A percentile compares a stretch with the other conserved stretches of the same genome.
These are phyloP conservation scores for Poecilia velifera DNA, from an alignment of 2,797 vertebrate species.

Conservation along the genomic window DNA sequence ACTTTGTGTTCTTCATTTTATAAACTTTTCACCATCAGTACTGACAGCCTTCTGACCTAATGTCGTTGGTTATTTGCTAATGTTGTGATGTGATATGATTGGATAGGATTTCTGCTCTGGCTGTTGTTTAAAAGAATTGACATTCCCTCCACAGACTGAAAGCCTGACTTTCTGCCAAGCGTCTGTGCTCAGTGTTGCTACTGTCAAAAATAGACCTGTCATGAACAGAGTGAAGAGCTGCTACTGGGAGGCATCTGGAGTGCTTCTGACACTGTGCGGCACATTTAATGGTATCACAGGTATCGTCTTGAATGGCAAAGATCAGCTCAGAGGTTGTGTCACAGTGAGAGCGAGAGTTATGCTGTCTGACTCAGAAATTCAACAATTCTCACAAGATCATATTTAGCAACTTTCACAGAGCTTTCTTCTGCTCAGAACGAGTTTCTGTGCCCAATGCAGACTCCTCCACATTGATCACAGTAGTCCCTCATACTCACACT, in stretches of 20 bases:
- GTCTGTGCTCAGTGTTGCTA: neutral
- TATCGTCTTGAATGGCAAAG: neutral
- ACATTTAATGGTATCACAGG: conserved; percentile 12
- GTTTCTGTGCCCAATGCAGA: neutral
- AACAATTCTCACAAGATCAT: neutral
- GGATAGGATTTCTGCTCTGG: neutral
- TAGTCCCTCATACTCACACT: neutral
- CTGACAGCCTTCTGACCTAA: neutral
- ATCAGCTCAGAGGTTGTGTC: conserved; percentile 5
- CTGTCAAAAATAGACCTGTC: conserved; percentile 14
- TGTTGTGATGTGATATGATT: neutral
- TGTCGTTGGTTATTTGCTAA: neutral
- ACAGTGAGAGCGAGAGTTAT: neutral
- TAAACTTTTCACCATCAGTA: neutral
- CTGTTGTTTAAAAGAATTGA: conserved; percentile 2
- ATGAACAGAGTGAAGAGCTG: conserved; percentile 6
- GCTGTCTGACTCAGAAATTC: neutral
- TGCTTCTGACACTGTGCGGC: neutral
- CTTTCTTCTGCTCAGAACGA: neutral
- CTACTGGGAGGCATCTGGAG: neutral
- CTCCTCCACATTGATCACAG: neutral
- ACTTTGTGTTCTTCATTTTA: neutral
- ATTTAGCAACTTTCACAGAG: neutral
- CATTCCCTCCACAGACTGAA: conserved; percentile 2
- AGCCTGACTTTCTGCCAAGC: conserved; percentile 1